Percentiles rank a stretch among this genome's conserved stretches.
Conservation (phyloP, 2,888 invertebrate species). For the Zhuqinia jingwanae region DNA sequence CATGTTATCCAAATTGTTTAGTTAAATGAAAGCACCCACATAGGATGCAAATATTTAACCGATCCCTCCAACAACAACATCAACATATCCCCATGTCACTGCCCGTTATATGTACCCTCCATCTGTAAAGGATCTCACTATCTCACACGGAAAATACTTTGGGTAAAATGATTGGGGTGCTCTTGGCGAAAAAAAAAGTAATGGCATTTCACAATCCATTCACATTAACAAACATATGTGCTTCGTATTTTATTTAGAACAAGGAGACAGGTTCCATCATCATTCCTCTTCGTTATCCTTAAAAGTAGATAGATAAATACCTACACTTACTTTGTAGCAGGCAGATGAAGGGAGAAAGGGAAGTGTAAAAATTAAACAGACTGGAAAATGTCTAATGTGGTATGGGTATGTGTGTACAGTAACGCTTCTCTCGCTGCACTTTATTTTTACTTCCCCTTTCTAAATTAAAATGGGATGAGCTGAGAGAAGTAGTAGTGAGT, state of each 20-base stretch:
- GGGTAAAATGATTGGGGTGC: conserved; percentile 14
- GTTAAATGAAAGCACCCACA: neutral
- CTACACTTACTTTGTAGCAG: neutral
- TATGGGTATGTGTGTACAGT: too few relatives aligned
- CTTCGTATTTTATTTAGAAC: neutral
- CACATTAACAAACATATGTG: conserved; percentile 39
- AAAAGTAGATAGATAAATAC: conserved; percentile 16
- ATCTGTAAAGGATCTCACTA: conserved; percentile 30
- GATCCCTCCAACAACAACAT: too few relatives aligned
- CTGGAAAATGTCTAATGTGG: conserved; percentile 57
- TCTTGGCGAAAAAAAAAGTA: neutral
- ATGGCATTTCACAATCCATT: conserved; percentile 17
- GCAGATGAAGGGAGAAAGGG: conserved; percentile 39
- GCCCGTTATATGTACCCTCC: neutral
- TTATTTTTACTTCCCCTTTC: conserved; percentile 7
- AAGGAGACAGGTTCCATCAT: conserved; percentile 26
- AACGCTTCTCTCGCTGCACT: neutral
- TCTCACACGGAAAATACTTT: neutral
- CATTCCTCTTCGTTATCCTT: conserved; percentile 54
- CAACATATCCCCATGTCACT: too few relatives aligned
- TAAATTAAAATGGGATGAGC: conserved; percentile 29
- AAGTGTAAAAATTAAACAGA: conserved; percentile 51
- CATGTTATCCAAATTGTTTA: neutral
- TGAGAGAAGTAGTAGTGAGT: too few relatives aligned
- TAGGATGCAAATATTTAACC: conserved; percentile 20